Conservation (phyloP, 2,888 invertebrate genomes). For the Agrochola macilenta region DNA sequence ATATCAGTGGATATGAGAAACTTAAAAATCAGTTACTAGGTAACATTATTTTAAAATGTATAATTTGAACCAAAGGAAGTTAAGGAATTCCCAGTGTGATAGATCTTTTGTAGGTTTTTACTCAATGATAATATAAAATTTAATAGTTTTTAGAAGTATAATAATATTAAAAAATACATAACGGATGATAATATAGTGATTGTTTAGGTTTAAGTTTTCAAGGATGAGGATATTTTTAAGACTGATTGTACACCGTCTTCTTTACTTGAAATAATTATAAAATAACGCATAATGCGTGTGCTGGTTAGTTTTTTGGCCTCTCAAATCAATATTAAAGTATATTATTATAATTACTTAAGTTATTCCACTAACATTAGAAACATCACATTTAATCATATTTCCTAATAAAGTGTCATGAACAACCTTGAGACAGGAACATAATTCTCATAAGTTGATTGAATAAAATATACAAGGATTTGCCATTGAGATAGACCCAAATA, state of each 20-base stretch:
- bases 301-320: not conserved
- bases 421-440: constrained; percentile 7
- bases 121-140: constrained; percentile 10
- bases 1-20: constrained; percentile 15
- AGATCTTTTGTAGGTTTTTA: constrained; percentile 36
- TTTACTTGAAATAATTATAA: constrained; percentile 30
- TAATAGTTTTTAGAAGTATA: constrained; percentile 21
- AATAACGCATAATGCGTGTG: constrained; percentile 5
- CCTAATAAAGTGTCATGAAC: not conserved
- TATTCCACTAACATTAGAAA: constrained; percentile 7
- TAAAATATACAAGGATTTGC: constrained; percentile 35
- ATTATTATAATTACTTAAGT: not conserved
- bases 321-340: not conserved
- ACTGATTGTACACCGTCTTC: constrained; percentile 64
- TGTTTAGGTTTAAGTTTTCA: constrained; percentile 16
- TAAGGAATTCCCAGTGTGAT: constrained; percentile 65
- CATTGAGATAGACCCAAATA: constrained; percentile 34
- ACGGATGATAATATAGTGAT: constrained; percentile 7
- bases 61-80: constrained; percentile 59
- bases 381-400: constrained; percentile 24
- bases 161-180: not conserved
- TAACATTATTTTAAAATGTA: constrained; percentile 17
- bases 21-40: constrained; percentile 27
- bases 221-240: constrained; percentile 68
- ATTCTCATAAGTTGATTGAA: constrained; percentile 21